Base-by-base conservation (phyloP, 23 tunicate genomes). In the Halocynthia aurantium region DNA sequence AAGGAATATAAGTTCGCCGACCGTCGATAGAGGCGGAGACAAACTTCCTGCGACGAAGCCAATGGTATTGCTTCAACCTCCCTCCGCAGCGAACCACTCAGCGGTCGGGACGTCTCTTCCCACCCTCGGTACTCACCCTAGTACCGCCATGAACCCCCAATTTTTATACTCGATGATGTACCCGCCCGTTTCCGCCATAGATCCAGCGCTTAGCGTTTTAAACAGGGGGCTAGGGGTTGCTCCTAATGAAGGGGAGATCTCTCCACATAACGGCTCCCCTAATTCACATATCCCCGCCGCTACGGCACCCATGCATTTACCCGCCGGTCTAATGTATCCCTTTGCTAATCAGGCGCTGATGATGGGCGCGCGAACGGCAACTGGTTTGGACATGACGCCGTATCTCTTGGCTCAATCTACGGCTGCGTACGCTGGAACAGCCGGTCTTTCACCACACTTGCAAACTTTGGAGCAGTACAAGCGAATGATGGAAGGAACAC, bases 21-120 rank as follows among this genome's bases (percentile, higher is more conserved):
- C 55, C 86, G 22, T 57, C 75, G 86, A 82, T 8, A 74, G 78
- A 54, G 78, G 78, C 81, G 86, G 57, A 80, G 86, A 10, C 62
- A 67, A 50, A 52, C 61, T 10, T 70, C 56, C 50, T 55, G 52
- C 73, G 86, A 82, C 63, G 11, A 74, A 74, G 78, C 78, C 78
- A 74, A 74, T 74, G 78, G 78, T 74, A 17, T 56, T 74, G 65
- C 62, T 74, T 22, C 78, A 74, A 74, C 78, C 63, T 8, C 62
- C 78, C 51, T 22, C 78, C 55, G 78, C 78, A 55, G 56, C 78
- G 8, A 74, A 20, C 51, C 63, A 54, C 19, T 54, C 78, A 17
- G 19, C 60, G 20, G 78, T 56, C 78, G 62, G 78, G 62, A 19
- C 78, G 10, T 20, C 65, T 19, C 78, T 54, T 8, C 62, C 78